Base-by-base conservation (phyloP, 2,113 vertebrate species). In the Thymallus thymallus region DNA sequence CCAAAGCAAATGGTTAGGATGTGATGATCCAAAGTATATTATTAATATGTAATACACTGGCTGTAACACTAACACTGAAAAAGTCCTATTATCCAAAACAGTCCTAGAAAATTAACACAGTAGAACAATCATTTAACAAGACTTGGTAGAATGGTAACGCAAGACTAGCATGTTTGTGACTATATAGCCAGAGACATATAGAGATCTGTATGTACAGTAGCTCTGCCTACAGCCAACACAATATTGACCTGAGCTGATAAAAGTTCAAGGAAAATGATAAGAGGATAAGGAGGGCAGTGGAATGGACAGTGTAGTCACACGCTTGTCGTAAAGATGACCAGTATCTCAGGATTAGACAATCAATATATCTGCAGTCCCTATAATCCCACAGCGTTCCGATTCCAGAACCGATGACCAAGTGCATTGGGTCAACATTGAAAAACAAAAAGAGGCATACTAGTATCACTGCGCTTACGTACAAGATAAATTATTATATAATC, bases 171-270 rank as follows among this genome's bases (percentile, higher is more conserved):
- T 41, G 35, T 41, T 10, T 41, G 35, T 41, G 35, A 41, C 35
- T 41, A 41, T 41, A 12, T 41, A 41, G 35, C 35, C 35, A 41
- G 35, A 41, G 9, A 41, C 35, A 10, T 41, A 41, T 41, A 41
- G 35, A 41, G 35, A 41, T 12, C 35, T 41, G 35, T 7, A 35
- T 9, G 6, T 35, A 35, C 32, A 35, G 32, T 35, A 35, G 32
- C 6, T 35, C 32, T 35, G 32, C 32, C 32, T 35, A 35, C 32
- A 35, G 32, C 32, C 32, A 35, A 35, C 32, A 35, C 32, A 96
- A 18, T 55, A 3, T 18, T 55, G 48, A 58, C 56, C 56, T 58
- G 13, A 48, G 46, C 16, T 58, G 20, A 58, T 55, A 58, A 58
- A 58, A 58, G 56, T 16, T 48, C 46, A 48, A 16, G 56, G 56